Base-by-base conservation (phyloP, 2,888 invertebrate species). In the Junonia oenone region DNA sequence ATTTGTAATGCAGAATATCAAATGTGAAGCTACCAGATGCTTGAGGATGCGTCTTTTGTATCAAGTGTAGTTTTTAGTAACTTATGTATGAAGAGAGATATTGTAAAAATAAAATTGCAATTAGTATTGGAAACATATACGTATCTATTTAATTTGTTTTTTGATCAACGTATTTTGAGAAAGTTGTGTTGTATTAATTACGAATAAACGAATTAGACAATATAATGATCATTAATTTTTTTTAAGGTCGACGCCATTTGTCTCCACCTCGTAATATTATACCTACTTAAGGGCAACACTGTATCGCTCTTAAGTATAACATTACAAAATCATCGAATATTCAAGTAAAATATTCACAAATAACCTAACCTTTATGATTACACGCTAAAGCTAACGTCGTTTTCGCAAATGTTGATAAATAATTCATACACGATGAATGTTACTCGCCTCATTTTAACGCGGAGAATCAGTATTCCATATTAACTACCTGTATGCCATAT, bases 341-440 rank as follows among this genome's bases (percentile, higher is more conserved):
- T 33, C n/a, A 33, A 33, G 31, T 33, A 33, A 33, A 33, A 33
- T 19, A 13, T 49, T 26, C 11, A 26, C 33, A 38, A 46, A 38
- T 48, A 48, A 40, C 9, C 38, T 40, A 58, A 45, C 51, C 45
- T 55, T 45, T 54, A 45, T 43, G 52, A 58, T 52, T 43, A 51
- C 51, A 54, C 49, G 27, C 45, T 52, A 49, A 52, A 49, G 51
- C 48, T 17, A 47, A 51, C 55, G 45, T 49, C 55, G 52, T 46
- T 51, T 58, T 58, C 52, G 58, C 55, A 61, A 55, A 58, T 55
- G 49, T 51, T 43, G 47, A 55, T 61, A 58, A 52, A 61, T 61
- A 61, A 58, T 58, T 61, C 60, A 61, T 61, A 61, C 50, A 45
- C 50, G 48, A 56, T 56, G 53, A 59, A 59, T 59, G 56, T 53